A percentile compares a stretch with the other conserved stretches of the same genome.
phyloP scores from a whole-genome alignment of 1,140 invertebrate species.

The Brachionus paranguensis region DNA sequence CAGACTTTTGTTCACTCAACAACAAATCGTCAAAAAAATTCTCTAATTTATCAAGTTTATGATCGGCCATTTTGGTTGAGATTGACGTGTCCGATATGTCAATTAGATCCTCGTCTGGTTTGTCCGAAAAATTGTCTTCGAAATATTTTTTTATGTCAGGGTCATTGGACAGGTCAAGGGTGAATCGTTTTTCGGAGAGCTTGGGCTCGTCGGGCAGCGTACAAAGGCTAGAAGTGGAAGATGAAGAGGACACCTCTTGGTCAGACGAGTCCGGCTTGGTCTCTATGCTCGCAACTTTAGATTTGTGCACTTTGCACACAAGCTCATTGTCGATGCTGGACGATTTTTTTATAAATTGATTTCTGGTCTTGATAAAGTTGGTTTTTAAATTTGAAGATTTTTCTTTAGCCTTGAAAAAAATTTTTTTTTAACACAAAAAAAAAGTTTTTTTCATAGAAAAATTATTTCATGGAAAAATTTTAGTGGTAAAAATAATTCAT shows the following conservation, averaged over 20 bases:
- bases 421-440: too few species aligned
- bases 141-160: conserved; percentile 34
- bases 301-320: not conserved
- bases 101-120: conserved; percentile 9
- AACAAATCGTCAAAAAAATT: conserved; percentile 2
- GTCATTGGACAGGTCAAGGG: conserved; percentile 33
- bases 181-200: not conserved
- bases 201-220: not conserved
- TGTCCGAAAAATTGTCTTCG: conserved; percentile 21
- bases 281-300: not conserved
- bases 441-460: too few species aligned
- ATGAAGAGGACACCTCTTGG: not conserved
- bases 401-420: not conserved
- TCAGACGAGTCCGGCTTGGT: not conserved
- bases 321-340: not conserved
- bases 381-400: conserved; percentile 14
- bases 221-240: not conserved
- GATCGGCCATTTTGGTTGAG: not conserved
- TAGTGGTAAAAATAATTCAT: too few species aligned
- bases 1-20: not conserved
- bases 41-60: not conserved
- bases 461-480: too few species aligned
- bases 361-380: not conserved
- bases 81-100: not conserved
- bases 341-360: conserved; percentile 3